Percentiles rank a stretch among this genome's conserved stretches.
Evolutionary conservation across 2,113 vertebrate species (phyloP).

Genomic region (Gyps fulvus): DNA sequence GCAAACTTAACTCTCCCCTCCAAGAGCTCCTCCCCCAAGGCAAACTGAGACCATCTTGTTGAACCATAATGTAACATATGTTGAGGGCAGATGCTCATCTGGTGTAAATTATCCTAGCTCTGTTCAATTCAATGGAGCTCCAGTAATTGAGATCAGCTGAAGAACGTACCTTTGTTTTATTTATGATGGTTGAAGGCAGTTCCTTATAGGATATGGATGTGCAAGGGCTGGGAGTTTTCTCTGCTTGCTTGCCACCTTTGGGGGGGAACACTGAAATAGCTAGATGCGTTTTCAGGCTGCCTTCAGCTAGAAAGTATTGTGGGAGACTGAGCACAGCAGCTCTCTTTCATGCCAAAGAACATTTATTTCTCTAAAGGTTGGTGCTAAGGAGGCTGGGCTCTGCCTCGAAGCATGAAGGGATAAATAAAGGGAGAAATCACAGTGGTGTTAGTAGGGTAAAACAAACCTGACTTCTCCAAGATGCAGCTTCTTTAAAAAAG

Average conservation of each 20-base stretch:
- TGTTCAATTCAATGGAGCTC: background rate
- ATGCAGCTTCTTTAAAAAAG: background rate
- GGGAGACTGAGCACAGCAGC: background rate
- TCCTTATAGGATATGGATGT: background rate
- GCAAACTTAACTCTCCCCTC: background rate
- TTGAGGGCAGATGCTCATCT: conserved; percentile 18
- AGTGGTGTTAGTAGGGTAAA: background rate
- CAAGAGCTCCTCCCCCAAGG: background rate
- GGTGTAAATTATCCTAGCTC: conserved; percentile 2
- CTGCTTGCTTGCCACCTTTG: background rate
- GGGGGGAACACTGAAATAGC: background rate
- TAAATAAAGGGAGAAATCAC: background rate
- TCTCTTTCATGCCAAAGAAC: background rate
- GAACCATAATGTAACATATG: conserved; percentile 13
- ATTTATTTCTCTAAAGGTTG: background rate
- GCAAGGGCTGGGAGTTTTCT: background rate
- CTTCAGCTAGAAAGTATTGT: background rate
- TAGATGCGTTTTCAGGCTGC: background rate
- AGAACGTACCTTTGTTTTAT: background rate
- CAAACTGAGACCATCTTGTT: background rate
- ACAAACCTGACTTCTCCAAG: background rate
- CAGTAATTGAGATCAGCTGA: background rate
- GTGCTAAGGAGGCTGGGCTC: background rate
- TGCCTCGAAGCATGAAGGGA: background rate
- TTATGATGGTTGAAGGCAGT: background rate